phyloP scores from a whole-genome alignment of 2,113 vertebrate species.

The Pionites leucogaster region DNA sequence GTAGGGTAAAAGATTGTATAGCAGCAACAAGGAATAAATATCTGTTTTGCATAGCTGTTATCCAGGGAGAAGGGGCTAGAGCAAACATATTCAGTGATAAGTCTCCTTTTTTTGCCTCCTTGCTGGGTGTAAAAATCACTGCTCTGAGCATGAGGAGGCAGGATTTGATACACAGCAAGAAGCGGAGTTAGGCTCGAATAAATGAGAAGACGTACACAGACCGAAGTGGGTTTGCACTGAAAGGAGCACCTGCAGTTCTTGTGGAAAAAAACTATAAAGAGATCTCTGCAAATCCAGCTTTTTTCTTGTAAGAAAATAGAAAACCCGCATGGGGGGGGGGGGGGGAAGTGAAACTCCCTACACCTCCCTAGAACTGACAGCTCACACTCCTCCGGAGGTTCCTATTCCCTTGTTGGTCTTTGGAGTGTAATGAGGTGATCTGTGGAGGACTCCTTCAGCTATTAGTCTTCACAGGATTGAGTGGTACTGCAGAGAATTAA shows the following conservation, averaged over 20 bases:
- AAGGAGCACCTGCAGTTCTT: not conserved
- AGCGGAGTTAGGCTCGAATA: not conserved
- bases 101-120: not conserved
- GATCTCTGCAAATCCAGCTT: not conserved
- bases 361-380: not conserved
- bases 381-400: not conserved
- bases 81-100: slow-evolving; percentile 20
- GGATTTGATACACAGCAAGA: not conserved
- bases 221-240: not conserved
- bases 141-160: not conserved
- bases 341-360: not conserved
- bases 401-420: slow-evolving; percentile 11
- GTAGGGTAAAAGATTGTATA: not conserved
- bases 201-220: not conserved
- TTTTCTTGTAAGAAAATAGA: not conserved
- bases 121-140: not conserved
- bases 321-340: fast-evolving
- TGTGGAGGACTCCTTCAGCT: slow-evolving; percentile 8
- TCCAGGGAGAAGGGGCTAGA: not conserved
- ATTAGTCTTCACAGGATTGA: not conserved
- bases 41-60: slow-evolving; percentile 1
- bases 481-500: slow-evolving; percentile 27
- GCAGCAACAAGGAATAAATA: slow-evolving; percentile 3
- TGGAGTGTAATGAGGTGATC: slow-evolving; percentile 25
- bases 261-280: not conserved